Percentiles rank a stretch among this genome's conserved stretches.
These are phyloP conservation scores for Suricata suricatta DNA, from an alignment of 2,113 vertebrate genomes.

Conservation along the genomic window DNA sequence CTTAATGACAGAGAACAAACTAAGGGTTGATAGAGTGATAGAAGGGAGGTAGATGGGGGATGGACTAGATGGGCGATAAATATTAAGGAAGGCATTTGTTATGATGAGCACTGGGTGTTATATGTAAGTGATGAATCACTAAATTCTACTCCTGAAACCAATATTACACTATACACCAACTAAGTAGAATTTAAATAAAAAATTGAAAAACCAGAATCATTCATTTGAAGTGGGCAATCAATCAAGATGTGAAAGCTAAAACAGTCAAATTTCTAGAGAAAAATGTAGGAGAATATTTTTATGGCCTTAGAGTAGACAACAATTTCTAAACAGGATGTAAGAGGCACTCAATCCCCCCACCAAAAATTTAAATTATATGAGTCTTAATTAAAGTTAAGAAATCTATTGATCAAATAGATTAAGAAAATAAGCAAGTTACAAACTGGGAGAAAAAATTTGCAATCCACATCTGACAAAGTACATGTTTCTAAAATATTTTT, in stretches of 20 bases:
- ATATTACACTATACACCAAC: no score
- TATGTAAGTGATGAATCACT: no score
- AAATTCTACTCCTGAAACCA: no score
- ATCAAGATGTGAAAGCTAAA: not conserved
- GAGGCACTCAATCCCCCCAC: not conserved
- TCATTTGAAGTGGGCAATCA: not conserved
- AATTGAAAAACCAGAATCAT: not conserved
- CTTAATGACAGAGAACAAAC: no score
- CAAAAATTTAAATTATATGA: not conserved
- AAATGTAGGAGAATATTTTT: slow-evolving; percentile 21
- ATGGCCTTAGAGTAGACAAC: not conserved
- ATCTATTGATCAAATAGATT: slow-evolving; percentile 16
- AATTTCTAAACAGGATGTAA: not conserved
- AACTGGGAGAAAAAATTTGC: not conserved
- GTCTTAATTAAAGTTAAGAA: slow-evolving; percentile 49
- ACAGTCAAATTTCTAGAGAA: slow-evolving; percentile 7
- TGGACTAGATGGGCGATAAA: no score
- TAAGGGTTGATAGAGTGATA: no score
- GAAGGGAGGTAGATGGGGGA: no score
- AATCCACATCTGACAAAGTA: not conserved
- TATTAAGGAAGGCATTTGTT: no score
- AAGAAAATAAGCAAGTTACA: slow-evolving; percentile 24
- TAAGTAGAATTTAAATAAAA: no score
- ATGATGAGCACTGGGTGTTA: no score
- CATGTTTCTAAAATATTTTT: not conserved